A percentile compares a stretch with the other conserved stretches of the same genome.
phyloP scores from a whole-genome alignment of 35 echinoderm and acorn worm genomes.

The Diadema setosum region DNA sequence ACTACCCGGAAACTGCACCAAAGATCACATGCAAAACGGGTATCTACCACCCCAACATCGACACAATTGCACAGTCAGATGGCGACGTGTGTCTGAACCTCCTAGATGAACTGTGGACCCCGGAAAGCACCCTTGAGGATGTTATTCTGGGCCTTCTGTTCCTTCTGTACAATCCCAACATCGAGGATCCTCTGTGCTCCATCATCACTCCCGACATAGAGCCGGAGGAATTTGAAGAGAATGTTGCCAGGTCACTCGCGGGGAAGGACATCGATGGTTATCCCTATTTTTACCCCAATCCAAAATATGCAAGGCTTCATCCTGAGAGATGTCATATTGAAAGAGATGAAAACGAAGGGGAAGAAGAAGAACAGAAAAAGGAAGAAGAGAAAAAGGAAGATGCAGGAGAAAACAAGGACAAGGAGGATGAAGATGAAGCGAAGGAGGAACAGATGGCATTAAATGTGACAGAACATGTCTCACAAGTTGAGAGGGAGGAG shows the following conservation, averaged over 20 bases:
- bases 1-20: slow-evolving; percentile 31
- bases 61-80: slow-evolving; percentile 42
- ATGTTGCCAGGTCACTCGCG: slow-evolving; percentile 53
- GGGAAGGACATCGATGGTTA: slow-evolving; percentile 54
- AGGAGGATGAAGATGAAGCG: no score
- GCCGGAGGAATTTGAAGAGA: slow-evolving; percentile 38
- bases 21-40: slow-evolving; percentile 64
- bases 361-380: neutral
- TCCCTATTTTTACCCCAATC: slow-evolving; percentile 1
- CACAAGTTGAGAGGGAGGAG: no score
- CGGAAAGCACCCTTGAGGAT: slow-evolving; percentile 42
- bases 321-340: no score
- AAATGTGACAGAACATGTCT: no score
- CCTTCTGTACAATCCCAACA: slow-evolving; percentile 77
- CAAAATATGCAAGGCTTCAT: neutral
- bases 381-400: neutral
- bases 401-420: neutral
- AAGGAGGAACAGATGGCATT: no score
- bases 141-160: slow-evolving; percentile 75
- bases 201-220: slow-evolving; percentile 38
- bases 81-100: slow-evolving; percentile 79
- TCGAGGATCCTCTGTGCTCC: slow-evolving; percentile 68
- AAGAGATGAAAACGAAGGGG: no score
- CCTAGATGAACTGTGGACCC: slow-evolving; percentile 37
- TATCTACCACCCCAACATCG: slow-evolving; percentile 93